Evolutionary conservation across 2,113 vertebrate species (phyloP).

Genomic region (Phycodurus eques): DNA sequence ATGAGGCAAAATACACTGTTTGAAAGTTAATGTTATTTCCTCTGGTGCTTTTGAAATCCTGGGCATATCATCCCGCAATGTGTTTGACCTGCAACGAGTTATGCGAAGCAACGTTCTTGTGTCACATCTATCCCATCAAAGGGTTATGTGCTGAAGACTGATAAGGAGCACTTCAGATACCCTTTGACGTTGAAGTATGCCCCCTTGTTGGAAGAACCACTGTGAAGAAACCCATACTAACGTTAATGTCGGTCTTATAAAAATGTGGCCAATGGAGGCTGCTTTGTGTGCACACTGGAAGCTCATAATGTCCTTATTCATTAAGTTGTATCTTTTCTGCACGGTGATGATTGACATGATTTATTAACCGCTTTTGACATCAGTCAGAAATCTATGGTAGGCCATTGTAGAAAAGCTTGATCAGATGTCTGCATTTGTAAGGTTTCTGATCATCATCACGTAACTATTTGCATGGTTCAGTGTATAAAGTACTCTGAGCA

Average conservation of each 20-base stretch:
- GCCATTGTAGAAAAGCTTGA: background rate
- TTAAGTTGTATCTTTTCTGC: background rate
- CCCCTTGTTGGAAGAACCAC: slow-evolving; percentile 19
- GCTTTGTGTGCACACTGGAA: background rate
- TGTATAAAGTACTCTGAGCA: no score
- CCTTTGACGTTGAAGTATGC: slow-evolving; percentile 37
- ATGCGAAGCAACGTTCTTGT: slow-evolving; percentile 30
- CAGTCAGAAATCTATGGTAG: background rate
- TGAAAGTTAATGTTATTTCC: slow-evolving; percentile 40
- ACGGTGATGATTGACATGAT: background rate
- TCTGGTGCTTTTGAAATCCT: slow-evolving; percentile 38
- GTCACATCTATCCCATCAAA: slow-evolving; percentile 40
- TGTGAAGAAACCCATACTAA: slow-evolving; percentile 14
- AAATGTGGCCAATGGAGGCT: background rate
- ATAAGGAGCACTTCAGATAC: slow-evolving; percentile 40
- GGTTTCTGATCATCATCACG: background rate
- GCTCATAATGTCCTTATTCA: background rate
- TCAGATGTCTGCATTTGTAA: background rate
- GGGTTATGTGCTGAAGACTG: slow-evolving; percentile 13
- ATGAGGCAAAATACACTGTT: slow-evolving; percentile 28
- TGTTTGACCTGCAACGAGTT: slow-evolving; percentile 20
- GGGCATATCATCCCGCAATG: slow-evolving; percentile 28
- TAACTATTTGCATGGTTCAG: background rate
- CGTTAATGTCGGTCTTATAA: slow-evolving; percentile 4
- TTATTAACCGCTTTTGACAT: background rate